These are phyloP conservation scores for Probaryconus sp. DNA, from an alignment of 1,140 invertebrate genomes.

Conservation along the genomic window DNA sequence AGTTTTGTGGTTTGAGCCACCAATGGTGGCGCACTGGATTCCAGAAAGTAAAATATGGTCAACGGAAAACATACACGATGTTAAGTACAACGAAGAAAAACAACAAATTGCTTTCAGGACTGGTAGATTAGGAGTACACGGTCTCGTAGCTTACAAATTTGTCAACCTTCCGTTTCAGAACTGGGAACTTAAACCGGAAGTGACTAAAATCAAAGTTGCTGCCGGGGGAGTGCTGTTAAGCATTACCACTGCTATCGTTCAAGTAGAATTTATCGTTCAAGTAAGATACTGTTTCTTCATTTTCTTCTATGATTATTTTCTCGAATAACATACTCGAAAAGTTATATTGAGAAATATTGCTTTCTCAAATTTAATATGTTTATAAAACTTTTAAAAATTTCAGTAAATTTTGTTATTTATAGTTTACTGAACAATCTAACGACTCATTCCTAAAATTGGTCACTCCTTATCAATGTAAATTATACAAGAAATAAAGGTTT, in stretches of 20 bases:
- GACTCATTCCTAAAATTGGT: too few species aligned
- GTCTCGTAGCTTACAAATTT: conserved; percentile 85
- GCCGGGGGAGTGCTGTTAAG: conserved; percentile 80
- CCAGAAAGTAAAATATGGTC: conserved; percentile 81
- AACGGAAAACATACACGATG: conserved; percentile 86
- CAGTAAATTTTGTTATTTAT: too few species aligned
- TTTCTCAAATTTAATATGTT: too few species aligned
- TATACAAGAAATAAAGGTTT: too few species aligned
- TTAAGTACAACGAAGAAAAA: conserved; percentile 91
- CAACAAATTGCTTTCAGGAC: conserved; percentile 86
- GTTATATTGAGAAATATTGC: too few species aligned
- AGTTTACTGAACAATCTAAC: too few species aligned
- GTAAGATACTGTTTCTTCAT: conserved; percentile 63
- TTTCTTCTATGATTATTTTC: background rate
- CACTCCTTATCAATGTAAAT: too few species aligned
- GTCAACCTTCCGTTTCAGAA: conserved; percentile 90
- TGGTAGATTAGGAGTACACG: conserved; percentile 86
- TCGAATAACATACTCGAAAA: background rate
- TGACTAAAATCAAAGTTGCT: conserved; percentile 70
- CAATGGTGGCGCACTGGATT: conserved; percentile 88
- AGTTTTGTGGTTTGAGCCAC: conserved; percentile 90
- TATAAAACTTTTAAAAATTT: too few species aligned
- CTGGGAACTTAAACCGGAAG: conserved; percentile 88
- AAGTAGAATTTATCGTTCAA: conserved; percentile 83
- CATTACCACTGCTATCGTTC: conserved; percentile 84